Evolutionary conservation across 2,888 invertebrate genomes (phyloP).

Genomic region (Coremacera marginata): DNA sequence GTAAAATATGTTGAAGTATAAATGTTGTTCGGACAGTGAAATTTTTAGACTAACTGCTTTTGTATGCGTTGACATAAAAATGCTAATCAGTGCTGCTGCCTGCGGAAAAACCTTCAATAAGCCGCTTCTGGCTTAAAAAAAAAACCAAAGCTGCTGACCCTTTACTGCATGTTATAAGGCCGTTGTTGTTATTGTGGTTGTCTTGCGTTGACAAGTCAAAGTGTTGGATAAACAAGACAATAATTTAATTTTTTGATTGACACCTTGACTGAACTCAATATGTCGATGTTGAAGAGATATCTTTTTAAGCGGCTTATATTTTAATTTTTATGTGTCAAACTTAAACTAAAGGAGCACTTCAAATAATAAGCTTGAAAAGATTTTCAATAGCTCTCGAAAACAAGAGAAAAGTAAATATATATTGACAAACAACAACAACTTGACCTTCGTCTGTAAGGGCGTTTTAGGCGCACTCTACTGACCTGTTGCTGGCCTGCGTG

Average conservation of each 20-base stretch:
- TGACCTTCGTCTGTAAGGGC: background rate
- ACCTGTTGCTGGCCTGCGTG: background rate
- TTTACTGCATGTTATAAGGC: background rate
- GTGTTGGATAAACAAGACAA: conserved; percentile 41
- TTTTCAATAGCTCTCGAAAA: no score
- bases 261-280: conserved; percentile 58
- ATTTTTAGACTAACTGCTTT: background rate
- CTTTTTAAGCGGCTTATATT: conserved; percentile 56
- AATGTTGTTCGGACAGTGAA: background rate
- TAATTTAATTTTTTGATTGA: conserved; percentile 55
- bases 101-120: conserved; percentile 27
- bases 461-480: background rate
- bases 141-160: conserved; percentile 41
- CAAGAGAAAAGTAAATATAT: background rate
- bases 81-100: conserved; percentile 16
- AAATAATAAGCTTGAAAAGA: no score
- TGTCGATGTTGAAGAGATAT: background rate
- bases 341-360: background rate
- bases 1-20: no score
- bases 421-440: background rate
- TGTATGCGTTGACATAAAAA: background rate
- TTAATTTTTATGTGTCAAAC: background rate
- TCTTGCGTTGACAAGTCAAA: conserved; percentile 3
- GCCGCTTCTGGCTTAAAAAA: background rate
- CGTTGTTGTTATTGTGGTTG: conserved; percentile 17